Conservation (phyloP, 2,113 vertebrate genomes). For the Acrocephalus kingi region DNA sequence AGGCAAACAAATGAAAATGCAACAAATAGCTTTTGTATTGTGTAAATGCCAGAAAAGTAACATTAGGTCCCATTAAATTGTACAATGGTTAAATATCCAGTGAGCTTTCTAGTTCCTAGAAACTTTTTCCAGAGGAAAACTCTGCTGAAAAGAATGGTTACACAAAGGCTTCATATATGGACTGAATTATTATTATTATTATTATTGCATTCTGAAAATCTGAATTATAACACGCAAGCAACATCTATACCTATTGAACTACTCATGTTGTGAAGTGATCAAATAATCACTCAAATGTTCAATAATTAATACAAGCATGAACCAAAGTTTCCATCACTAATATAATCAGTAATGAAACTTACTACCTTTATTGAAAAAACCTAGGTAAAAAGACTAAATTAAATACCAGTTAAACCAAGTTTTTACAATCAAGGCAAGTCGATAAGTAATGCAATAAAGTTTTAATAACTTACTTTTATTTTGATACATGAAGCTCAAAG, state of each 20-base stretch:
- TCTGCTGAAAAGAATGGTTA: not conserved
- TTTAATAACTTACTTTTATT: not conserved
- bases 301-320: not conserved
- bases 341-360: not conserved
- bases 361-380: not conserved
- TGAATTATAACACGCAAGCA: not conserved
- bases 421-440: not conserved
- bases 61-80: not conserved
- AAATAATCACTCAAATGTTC: not conserved
- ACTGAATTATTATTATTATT: not conserved
- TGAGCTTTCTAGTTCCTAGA: not conserved
- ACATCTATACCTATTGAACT: not conserved
- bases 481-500: not conserved
- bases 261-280: not conserved
- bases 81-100: not conserved
- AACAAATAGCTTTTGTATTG: not conserved
- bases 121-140: not conserved
- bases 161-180: not conserved
- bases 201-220: not conserved
- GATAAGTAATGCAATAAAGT: not conserved
- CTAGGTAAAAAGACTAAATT: not conserved
- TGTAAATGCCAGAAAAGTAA: conserved; percentile 2
- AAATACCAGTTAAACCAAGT: not conserved
- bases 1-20: conserved; percentile 47
- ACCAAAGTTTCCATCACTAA: not conserved